Percentiles rank a stretch among this genome's conserved stretches.
Evolutionary conservation across 2,888 invertebrate genomes (phyloP).

Genomic region (Tridacna gigas): DNA sequence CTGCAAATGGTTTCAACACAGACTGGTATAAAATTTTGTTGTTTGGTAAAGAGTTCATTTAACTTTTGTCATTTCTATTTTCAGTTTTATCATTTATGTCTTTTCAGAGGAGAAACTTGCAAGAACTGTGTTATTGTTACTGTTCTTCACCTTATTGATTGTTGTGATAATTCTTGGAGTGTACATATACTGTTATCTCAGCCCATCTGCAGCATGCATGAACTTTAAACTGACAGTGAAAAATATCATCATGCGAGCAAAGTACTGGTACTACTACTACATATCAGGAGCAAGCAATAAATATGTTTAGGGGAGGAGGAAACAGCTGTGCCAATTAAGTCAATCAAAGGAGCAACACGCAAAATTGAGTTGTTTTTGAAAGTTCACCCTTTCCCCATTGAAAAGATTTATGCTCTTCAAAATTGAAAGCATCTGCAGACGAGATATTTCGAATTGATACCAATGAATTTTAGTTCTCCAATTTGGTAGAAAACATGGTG

Average conservation of each 20-base stretch:
- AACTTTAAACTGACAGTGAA: slow-evolving; percentile 58
- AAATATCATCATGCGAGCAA: slow-evolving; percentile 65
- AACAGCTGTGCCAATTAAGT: not conserved
- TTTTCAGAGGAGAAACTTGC: slow-evolving; percentile 77
- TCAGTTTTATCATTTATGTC: not conserved
- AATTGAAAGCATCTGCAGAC: too few species aligned
- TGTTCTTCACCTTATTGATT: slow-evolving; percentile 71
- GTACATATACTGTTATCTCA: slow-evolving; percentile 74
- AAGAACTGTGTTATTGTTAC: slow-evolving; percentile 65
- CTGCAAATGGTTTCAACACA: too few species aligned
- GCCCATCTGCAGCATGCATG: slow-evolving; percentile 48
- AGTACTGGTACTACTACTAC: slow-evolving; percentile 74
- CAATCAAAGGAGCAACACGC: not conserved
- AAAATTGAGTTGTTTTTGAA: not conserved
- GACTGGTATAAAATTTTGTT: too few species aligned
- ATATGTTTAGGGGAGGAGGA: not conserved
- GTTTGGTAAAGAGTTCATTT: too few species aligned
- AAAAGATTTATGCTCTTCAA: not conserved
- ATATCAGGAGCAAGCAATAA: slow-evolving; percentile 10
- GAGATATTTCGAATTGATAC: too few species aligned
- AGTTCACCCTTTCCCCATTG: not conserved
- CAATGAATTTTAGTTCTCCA: too few species aligned
- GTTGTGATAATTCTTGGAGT: slow-evolving; percentile 71
- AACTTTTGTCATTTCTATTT: too few species aligned
- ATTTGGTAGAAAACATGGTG: not conserved